Evolutionary conservation across 2,113 vertebrate genomes (phyloP).

Genomic region (Holacanthus passer): DNA sequence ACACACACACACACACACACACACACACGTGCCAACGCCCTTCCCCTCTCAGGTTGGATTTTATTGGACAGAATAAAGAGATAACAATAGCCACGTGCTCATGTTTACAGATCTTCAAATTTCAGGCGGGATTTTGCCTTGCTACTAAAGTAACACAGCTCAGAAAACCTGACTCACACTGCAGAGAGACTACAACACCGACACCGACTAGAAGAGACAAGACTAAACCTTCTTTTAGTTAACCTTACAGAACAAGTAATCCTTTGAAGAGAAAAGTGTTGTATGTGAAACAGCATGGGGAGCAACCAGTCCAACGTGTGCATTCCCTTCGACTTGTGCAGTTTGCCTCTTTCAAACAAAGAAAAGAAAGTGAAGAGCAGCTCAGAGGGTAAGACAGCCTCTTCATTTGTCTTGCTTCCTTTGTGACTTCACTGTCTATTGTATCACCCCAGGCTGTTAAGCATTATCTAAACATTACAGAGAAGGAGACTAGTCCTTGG

Average conservation of each 20-base stretch:
- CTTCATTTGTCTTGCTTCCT: background rate
- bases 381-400: constrained; percentile 67
- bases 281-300: constrained; percentile 65
- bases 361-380: constrained; percentile 3
- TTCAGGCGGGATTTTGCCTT: constrained; percentile 78
- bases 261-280: background rate
- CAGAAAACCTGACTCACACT: background rate
- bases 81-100: constrained; percentile 70
- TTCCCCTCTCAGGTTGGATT: constrained; percentile 15
- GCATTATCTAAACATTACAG: background rate
- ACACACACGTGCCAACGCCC: constrained; percentile 30
- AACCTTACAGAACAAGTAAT: accelerated
- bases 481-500: too few species aligned
- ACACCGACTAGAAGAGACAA: background rate
- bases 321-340: constrained; percentile 5
- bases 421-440: background rate
- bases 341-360: constrained; percentile 32
- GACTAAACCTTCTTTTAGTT: background rate
- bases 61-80: constrained; percentile 72
- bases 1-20: background rate
- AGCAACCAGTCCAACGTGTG: constrained; percentile 60
- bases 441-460: background rate
- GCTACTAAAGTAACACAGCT: constrained; percentile 6
- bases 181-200: background rate
- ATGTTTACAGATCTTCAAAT: constrained; percentile 80